Conservation (phyloP, 2,888 invertebrate genomes). For the Cyaniris semiargus region DNA sequence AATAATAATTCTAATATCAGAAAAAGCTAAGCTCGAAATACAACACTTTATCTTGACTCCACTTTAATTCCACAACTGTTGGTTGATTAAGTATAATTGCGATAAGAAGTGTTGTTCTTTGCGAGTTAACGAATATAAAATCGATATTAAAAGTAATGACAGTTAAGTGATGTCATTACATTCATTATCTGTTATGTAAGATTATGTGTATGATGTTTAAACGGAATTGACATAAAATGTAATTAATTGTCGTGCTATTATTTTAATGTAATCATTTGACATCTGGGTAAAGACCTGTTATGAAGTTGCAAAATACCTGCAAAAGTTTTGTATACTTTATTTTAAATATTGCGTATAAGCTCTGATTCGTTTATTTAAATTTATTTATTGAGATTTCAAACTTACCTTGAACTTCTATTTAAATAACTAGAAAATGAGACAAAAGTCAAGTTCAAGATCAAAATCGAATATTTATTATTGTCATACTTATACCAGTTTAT, state of each 20-base stretch:
- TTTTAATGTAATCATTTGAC: constrained; percentile 39
- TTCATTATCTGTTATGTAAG: constrained; percentile 12
- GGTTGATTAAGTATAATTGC: constrained; percentile 14
- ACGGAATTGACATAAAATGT: constrained; percentile 37
- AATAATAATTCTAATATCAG: neutral
- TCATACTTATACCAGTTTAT: neutral
- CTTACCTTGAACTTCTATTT: neutral
- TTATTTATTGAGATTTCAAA: neutral
- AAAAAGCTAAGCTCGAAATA: neutral
- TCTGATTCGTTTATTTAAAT: neutral
- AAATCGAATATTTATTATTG: neutral
- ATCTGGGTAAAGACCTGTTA: neutral
- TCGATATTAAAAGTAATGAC: constrained; percentile 22
- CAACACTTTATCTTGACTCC: neutral
- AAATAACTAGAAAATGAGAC: neutral
- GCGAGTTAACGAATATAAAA: neutral
- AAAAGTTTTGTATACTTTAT: neutral
- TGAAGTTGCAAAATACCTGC: neutral
- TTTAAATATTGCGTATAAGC: neutral
- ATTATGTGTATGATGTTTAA: constrained; percentile 11
- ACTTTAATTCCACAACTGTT: neutral
- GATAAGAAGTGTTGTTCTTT: constrained; percentile 16
- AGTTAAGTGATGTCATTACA: constrained; percentile 25
- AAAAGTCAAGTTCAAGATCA: constrained; percentile 6
- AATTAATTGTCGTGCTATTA: constrained; percentile 60